phyloP scores from a whole-genome alignment of 2,797 vertebrate species.

The Lagodon rhomboides region DNA sequence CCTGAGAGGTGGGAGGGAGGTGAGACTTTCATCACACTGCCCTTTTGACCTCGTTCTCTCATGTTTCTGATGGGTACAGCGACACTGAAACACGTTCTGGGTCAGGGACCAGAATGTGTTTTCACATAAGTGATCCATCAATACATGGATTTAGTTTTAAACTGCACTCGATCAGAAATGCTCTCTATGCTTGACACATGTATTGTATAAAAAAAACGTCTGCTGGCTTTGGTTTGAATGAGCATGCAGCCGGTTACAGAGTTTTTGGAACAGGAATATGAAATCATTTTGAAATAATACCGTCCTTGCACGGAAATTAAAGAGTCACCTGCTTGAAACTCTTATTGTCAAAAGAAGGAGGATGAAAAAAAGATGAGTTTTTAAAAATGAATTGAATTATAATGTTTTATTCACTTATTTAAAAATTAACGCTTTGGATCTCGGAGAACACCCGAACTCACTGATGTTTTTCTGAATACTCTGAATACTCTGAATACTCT shows the following conservation, averaged over 20 bases:
- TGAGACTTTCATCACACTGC: constrained; percentile 58
- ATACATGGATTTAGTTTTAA: neutral
- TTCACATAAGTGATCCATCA: neutral
- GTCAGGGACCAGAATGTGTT: neutral
- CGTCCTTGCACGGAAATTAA: neutral
- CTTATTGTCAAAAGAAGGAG: neutral
- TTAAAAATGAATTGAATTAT: constrained; percentile 6
- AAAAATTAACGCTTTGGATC: constrained; percentile 24
- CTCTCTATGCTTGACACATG: neutral
- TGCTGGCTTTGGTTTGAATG: neutral
- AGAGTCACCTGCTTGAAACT: neutral
- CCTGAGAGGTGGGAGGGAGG: constrained; percentile 49
- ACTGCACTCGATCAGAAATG: neutral
- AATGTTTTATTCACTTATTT: constrained; percentile 28
- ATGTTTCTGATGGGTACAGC: constrained; percentile 32
- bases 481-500: constrained; percentile 18
- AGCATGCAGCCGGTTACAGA: neutral
- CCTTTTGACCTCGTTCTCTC: constrained; percentile 55
- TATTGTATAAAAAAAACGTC: neutral
- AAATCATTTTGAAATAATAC: neutral
- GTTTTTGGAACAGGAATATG: neutral
- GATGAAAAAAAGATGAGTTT: neutral
- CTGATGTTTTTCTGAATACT: constrained; percentile 16
- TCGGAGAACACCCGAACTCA: constrained; percentile 3
- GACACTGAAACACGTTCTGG: constrained; percentile 17